Conservation (phyloP, 2,888 invertebrate genomes). For the Dascillus cervinus region DNA sequence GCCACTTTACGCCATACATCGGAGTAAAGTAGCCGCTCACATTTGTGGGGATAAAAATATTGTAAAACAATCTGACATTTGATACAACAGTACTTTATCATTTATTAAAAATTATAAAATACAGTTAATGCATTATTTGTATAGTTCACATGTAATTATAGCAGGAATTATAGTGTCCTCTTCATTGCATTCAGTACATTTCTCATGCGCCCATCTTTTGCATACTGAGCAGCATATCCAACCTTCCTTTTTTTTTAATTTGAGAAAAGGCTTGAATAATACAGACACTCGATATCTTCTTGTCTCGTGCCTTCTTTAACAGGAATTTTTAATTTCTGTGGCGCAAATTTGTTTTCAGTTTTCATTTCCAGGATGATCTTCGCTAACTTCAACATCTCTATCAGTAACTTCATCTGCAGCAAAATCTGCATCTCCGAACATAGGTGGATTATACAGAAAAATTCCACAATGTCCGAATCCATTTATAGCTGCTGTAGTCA, state of each 20-base stretch:
- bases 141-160: no score
- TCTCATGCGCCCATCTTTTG: no score
- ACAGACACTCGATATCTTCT: constrained; percentile 1
- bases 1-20: no score
- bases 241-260: constrained; percentile 2
- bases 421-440: constrained; percentile 2
- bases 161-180: no score
- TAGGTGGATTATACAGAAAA: background rate
- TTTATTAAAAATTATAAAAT: no score
- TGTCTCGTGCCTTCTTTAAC: constrained; percentile 1
- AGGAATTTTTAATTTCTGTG: constrained; percentile 1
- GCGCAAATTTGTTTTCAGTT: constrained; percentile 1
- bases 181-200: no score
- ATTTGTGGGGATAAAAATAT: no score
- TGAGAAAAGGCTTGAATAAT: constrained; percentile 2
- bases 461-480: constrained; percentile 3
- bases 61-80: no score
- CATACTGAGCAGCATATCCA: no score
- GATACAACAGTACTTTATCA: no score
- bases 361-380: constrained; percentile 2
- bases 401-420: constrained; percentile 5
- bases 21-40: no score
- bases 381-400: constrained; percentile 3
- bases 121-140: no score
- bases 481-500: background rate